Percentiles rank a stretch among this genome's conserved stretches.
These are phyloP conservation scores for Suncus etruscus DNA, from an alignment of 2,113 vertebrate species.

Conservation along the genomic window DNA sequence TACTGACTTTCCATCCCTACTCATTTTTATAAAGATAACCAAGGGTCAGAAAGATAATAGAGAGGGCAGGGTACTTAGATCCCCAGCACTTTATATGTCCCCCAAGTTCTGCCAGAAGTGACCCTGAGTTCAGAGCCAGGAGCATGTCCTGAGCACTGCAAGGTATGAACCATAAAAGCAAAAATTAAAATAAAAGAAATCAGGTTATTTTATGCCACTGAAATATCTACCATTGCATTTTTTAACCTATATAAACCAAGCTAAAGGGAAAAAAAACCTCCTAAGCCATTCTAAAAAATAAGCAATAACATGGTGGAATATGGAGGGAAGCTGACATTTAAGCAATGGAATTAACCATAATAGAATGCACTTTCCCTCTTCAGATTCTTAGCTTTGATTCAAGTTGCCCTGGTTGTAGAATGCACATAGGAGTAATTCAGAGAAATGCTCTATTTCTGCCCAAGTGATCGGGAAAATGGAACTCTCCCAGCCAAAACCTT, in stretches of 20 bases:
- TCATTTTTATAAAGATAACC: slow-evolving; percentile 10
- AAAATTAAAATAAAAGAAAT: neutral
- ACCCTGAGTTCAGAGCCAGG: too few relatives aligned
- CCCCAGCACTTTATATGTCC: too few relatives aligned
- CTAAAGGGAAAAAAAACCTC: neutral
- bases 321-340: neutral
- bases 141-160: too few relatives aligned
- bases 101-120: too few relatives aligned
- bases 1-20: neutral
- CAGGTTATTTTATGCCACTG: neutral
- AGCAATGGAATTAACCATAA: neutral
- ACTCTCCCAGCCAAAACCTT: neutral
- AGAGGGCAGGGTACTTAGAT: too few relatives aligned
- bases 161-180: too few relatives aligned
- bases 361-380: neutral
- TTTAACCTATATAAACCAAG: neutral
- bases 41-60: too few relatives aligned
- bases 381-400: neutral
- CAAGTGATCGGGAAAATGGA: neutral
- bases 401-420: neutral
- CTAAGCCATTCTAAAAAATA: neutral
- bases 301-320: neutral
- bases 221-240: neutral
- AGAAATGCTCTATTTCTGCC: neutral
- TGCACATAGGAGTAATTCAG: neutral